A percentile compares a stretch with the other conserved stretches of the same genome.
Evolutionary conservation across 2,888 invertebrate genomes (phyloP).

Genomic region (Acleris literana): DNA sequence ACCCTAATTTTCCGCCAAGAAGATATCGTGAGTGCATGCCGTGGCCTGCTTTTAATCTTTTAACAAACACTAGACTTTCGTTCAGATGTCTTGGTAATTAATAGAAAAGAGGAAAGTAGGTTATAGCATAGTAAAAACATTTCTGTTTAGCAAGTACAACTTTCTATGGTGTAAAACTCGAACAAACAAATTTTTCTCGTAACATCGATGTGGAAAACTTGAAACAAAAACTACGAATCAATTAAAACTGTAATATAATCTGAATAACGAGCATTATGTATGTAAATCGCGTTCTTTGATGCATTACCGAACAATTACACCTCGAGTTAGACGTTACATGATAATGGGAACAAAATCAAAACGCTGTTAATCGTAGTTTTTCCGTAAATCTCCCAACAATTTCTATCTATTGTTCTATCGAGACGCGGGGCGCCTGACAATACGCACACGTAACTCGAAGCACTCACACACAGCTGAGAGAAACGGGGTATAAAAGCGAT

Average conservation of each 20-base stretch:
- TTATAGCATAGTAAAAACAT: no score
- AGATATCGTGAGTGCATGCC: no score
- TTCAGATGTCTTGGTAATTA: no score
- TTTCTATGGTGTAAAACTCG: no score
- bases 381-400: slow-evolving; percentile 67
- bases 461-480: slow-evolving; percentile 69
- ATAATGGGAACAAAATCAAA: slow-evolving; percentile 44
- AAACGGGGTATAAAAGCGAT: slow-evolving; percentile 82
- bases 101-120: no score
- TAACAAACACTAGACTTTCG: no score
- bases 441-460: slow-evolving; percentile 72
- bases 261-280: slow-evolving; percentile 35
- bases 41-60: no score
- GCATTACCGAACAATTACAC: slow-evolving; percentile 49
- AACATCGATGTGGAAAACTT: not conserved
- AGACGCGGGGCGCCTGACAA: slow-evolving; percentile 71
- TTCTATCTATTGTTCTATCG: slow-evolving; percentile 79
- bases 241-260: slow-evolving; percentile 14
- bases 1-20: no score
- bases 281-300: slow-evolving; percentile 41
- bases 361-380: slow-evolving; percentile 55
- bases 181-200: no score
- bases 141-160: no score
- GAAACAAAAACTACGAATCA: slow-evolving; percentile 15
- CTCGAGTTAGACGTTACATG: slow-evolving; percentile 39